Evolutionary conservation across 2,113 vertebrate species (phyloP), one percentile per base, ranked within the genome.

Genomic region (Hemicordylus capensis): DNA sequence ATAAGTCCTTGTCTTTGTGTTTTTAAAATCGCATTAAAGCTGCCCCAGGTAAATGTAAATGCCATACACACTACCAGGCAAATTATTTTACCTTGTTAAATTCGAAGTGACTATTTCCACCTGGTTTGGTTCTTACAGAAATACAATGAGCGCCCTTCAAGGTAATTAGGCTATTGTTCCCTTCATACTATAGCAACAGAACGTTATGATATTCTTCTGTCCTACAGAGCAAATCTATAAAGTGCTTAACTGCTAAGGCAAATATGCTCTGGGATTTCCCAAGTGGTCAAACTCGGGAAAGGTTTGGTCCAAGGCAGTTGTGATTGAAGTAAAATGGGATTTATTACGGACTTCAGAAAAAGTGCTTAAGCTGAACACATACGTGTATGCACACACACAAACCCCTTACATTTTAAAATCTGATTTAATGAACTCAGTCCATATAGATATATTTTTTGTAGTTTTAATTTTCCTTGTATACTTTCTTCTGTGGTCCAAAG

Each of bases 161-260:
- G 88, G 90, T 92, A 90, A 92, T 90, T 92, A 92, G 92, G 85
- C 89, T 86, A 84, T 91, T 91, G 89, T 90, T 92, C 6, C 92
- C 58, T 78, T 37, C 78, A 92, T 90, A 89, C 83, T 88, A 87
- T 88, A 81, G 82, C 69, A 90, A 78, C 66, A 67, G 85, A 81
- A 28, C 70, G 85, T 87, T 70, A 89, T 87, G 91, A 93, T 93
- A 78, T 61, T 78, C 89, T 20, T 75, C 61, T 22, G 22, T 11
- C 24, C 9, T 31, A 11, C 91, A 92, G 87, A 93, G 91, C 80
- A 94, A 93, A 93, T 91, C 89, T 89, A 92, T 81, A 91, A 82
- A 79, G 90, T 85, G 73, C 87, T 90, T 87, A 84, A 89, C 70
- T 86, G 89, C 56, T 91, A 92, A 91, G 91, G 90, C 87, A 59